Base-by-base conservation (phyloP, 2,797 vertebrate species). In the Salmo trutta region DNA sequence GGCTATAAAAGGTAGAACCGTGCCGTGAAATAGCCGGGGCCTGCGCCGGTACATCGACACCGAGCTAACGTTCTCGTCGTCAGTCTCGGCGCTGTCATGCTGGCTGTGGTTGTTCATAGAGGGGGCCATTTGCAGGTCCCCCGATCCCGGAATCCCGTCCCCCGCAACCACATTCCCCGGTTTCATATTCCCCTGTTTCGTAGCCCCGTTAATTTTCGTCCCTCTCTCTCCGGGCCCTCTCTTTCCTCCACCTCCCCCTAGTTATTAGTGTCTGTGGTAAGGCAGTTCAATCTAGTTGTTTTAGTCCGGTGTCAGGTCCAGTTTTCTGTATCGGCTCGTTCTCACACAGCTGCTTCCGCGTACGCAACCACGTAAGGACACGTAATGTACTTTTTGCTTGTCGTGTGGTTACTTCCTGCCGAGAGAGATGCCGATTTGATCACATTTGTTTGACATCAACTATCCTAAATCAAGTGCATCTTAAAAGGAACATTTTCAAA, bases 41-140 rank as follows among this genome's bases (percentile, higher is more conserved):
- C 96, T 95, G 65, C 97, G 95, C 68, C 95, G 93, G 91, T 96
- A 98, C 0, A 98, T 94, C 33, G 96, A 95, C 79, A 98, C 96
- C 3, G 96, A 95, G 87, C 95, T 95, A 74, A 99, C 97, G 85
- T 99, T 94, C 86, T 99, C 98, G 86, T 99, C 98, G 71, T 91
- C 88, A 84, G 27, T 62, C 17, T 90, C 65, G 76, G 84, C 80
- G 85, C 79, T 90, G 85, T 93, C 93, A 88, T 89, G 87, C 86
- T 90, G 66, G 77, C 74, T 47, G 10, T 47, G 41, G 41, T 47
- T 64, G 86, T 90, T 93, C 82, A 90, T 83, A 84, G 88, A 88
- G 76, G 92, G 90, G 85, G 92, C 92, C 91, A 82, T 92, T 90
- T 82, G 90, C 62, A 79, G 83, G 79, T 93, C 88, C 82, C 79